Percentiles rank a stretch among this genome's conserved stretches.
phyloP scores from a whole-genome alignment of 2,113 vertebrate species.

The Otus sunia region DNA sequence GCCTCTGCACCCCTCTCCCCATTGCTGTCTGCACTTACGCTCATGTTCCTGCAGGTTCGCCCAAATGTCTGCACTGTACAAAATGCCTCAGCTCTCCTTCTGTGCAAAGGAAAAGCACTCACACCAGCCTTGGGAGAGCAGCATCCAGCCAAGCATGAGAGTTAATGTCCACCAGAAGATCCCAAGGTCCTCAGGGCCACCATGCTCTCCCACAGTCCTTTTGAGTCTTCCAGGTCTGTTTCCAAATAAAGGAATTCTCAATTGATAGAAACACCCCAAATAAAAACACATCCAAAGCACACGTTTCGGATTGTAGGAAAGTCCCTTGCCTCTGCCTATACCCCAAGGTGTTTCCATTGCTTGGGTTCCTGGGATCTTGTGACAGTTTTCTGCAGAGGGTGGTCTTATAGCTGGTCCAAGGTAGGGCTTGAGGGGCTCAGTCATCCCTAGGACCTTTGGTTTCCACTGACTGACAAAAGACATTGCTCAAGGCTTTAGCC shows the following conservation, averaged over 20 bases:
- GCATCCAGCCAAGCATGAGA: background rate
- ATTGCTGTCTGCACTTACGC: accelerated
- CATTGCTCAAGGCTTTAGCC: background rate
- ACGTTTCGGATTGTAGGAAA: background rate
- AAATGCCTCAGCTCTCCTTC: background rate
- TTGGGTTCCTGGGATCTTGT: background rate
- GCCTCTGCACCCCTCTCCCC: accelerated
- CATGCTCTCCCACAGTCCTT: background rate
- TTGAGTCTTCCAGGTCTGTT: background rate
- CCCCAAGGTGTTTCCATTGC: background rate
- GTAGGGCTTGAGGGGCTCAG: background rate
- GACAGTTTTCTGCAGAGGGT: background rate
- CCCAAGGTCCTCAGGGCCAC: background rate
- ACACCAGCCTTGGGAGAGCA: background rate
- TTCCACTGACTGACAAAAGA: background rate
- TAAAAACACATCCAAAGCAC: background rate
- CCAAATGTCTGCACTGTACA: background rate
- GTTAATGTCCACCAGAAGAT: background rate
- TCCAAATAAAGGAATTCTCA: background rate
- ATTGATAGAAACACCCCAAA: background rate
- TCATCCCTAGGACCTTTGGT: background rate
- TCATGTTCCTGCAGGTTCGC: background rate
- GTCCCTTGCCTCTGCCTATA: background rate
- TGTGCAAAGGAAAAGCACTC: background rate
- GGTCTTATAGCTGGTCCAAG: background rate